Evolutionary conservation across 2,113 vertebrate species (phyloP).

Genomic region (Cnemophilus loriae): DNA sequence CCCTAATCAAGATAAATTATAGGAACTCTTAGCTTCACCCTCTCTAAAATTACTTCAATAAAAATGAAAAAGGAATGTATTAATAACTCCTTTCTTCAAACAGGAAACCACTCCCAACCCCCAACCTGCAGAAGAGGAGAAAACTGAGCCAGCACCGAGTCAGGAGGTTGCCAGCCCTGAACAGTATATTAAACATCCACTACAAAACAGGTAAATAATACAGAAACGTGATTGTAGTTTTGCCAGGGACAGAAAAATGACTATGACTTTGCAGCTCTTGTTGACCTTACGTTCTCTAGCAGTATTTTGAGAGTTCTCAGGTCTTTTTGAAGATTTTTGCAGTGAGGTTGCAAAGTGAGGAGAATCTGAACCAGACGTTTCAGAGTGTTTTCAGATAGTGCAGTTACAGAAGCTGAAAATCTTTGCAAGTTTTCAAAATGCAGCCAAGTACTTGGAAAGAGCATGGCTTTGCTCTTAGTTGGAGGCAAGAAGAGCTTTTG

Average conservation of each 20-base stretch:
- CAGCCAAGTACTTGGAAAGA: not conserved
- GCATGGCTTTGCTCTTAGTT: not conserved
- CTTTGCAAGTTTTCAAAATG: not conserved
- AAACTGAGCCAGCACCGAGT: slow-evolving; percentile 72
- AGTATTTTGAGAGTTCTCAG: not conserved
- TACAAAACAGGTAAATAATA: slow-evolving; percentile 90
- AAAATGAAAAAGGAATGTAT: not conserved
- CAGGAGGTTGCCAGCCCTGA: slow-evolving; percentile 86
- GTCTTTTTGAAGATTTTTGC: not conserved
- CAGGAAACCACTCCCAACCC: slow-evolving; percentile 86
- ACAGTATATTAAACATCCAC: slow-evolving; percentile 92
- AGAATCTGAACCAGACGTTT: not conserved
- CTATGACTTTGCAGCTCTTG: not conserved
- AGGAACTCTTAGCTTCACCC: not conserved
- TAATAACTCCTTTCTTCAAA: slow-evolving; percentile 9
- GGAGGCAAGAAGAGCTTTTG: not conserved
- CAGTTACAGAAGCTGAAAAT: not conserved
- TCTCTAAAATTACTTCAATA: not conserved
- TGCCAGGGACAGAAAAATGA: not conserved
- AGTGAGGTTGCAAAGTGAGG: not conserved
- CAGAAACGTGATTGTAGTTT: not conserved
- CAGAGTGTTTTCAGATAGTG: not conserved
- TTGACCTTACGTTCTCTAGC: not conserved
- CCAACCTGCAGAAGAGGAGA: slow-evolving; percentile 84
- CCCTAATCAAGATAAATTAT: not conserved